Percentiles rank a stretch among this genome's conserved stretches.
Evolutionary conservation across 2,113 vertebrate species (phyloP).

Genomic region (Sciurus niger): DNA sequence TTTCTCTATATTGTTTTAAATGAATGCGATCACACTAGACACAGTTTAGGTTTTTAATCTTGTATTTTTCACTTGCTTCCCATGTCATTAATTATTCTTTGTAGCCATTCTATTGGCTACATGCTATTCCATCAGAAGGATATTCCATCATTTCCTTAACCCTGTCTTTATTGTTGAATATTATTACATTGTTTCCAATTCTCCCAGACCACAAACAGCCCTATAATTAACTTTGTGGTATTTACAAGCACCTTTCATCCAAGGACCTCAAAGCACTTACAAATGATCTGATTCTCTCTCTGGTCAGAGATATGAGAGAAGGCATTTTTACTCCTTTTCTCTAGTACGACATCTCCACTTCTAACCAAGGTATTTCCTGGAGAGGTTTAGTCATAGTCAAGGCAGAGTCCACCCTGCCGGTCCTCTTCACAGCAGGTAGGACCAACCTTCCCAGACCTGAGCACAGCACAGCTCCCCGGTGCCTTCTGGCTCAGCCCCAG

Average conservation of each 20-base stretch:
- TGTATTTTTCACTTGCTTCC: constrained; percentile 30
- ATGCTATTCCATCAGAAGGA: background rate
- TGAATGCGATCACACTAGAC: background rate
- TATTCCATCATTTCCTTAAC: constrained; percentile 14
- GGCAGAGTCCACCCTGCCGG: background rate
- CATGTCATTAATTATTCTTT: constrained; percentile 17
- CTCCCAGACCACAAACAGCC: constrained; percentile 22
- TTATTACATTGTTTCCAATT: constrained; percentile 13
- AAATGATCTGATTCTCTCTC: constrained; percentile 61
- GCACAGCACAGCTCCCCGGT: background rate
- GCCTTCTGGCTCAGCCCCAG: background rate
- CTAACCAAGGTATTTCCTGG: background rate
- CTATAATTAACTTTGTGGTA: constrained; percentile 52
- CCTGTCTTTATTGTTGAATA: constrained; percentile 17
- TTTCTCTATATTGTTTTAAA: background rate
- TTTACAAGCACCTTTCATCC: constrained; percentile 56
- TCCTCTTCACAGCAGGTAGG: background rate
- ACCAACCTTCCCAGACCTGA: background rate
- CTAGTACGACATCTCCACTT: background rate
- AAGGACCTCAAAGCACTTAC: constrained; percentile 44
- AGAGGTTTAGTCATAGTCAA: background rate
- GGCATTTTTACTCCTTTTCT: constrained; percentile 36
- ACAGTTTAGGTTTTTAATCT: background rate
- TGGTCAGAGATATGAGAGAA: background rate
- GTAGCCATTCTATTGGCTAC: background rate